Evolutionary conservation across 2,888 invertebrate species (phyloP), one percentile per base, ranked within the genome.

Genomic region (Drosophila suboccidentalis): DNA sequence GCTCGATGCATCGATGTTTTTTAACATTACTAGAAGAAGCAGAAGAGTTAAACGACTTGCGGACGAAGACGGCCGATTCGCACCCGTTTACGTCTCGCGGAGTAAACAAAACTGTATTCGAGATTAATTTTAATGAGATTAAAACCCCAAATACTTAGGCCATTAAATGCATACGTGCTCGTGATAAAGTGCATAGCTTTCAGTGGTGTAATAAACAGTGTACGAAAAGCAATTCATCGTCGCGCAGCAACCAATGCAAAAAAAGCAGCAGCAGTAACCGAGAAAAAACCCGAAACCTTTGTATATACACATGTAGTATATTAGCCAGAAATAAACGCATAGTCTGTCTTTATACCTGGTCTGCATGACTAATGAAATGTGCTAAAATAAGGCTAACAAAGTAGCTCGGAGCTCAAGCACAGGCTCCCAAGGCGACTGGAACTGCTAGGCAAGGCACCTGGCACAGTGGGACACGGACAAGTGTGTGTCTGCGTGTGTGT

Each of bases 291-390:
- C 68, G 57, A 78, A 75, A 69, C 67, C 66, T 58, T 66, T 67
- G 49, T 41, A 75, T 59, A 55, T 51, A 59, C 38, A 58, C 38
- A 61, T 64, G 53, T 50, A 53, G 22, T 50, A 50, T 55, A 71
- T 66, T 59, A 22, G 61, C 47, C 64, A 80, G 54, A 77, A 80
- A 78, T 68, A 77, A 71, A 62, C 57, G 54, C 71, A 58, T 51
- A 49, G 26, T 53, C 36, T 70, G 61, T 57, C 39, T 65, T 50
- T 34, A 60, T 60, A 62, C 78, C 46, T 80, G 62, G 63, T 44
- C 59, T 78, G 87, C 76, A 85, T 89, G 88, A 89, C 82, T 87
- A 87, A 85, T 74, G 73, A 71, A 82, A 46, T 46, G 55, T 55
- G 61, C 41, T 69, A 70, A 82, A 59, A 55, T 53, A 66, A 66